Evolutionary conservation across 2,888 invertebrate species (phyloP).

Genomic region (Ischnus inquisitorius): DNA sequence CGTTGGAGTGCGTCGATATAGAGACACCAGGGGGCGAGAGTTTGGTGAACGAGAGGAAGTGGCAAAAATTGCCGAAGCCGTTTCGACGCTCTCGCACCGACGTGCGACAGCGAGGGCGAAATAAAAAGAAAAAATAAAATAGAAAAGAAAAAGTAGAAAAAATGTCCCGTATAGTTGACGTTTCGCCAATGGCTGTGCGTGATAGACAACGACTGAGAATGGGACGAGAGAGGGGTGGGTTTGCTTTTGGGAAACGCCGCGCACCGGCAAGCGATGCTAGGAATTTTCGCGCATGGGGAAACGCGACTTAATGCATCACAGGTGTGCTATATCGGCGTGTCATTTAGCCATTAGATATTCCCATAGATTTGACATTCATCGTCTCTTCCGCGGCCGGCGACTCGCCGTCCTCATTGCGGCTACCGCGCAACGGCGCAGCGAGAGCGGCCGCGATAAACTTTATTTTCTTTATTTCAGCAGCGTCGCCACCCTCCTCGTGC

Average conservation of each 20-base stretch:
- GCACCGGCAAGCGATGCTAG: not conserved
- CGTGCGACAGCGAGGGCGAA: slow-evolving; percentile 33
- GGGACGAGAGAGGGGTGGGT: slow-evolving; percentile 17
- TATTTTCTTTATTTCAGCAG: slow-evolving; percentile 76
- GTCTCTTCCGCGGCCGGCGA: slow-evolving; percentile 3
- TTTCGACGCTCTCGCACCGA: slow-evolving; percentile 72
- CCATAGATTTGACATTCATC: slow-evolving; percentile 58
- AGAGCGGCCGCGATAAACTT: slow-evolving; percentile 72
- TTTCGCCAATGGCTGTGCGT: slow-evolving; percentile 43
- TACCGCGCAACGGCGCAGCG: no score
- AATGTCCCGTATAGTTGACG: slow-evolving; percentile 34
- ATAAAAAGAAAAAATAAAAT: slow-evolving; percentile 35
- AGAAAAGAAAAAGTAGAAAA: slow-evolving; percentile 37
- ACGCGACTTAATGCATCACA: slow-evolving; percentile 4
- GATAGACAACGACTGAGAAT: slow-evolving; percentile 23
- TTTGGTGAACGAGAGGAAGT: slow-evolving; percentile 41
- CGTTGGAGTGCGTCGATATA: slow-evolving; percentile 26
- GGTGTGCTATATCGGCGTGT: slow-evolving; percentile 7
- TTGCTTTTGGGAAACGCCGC: slow-evolving; percentile 38
- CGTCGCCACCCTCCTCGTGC: slow-evolving; percentile 26
- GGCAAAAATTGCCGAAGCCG: slow-evolving; percentile 50
- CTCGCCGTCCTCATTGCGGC: not conserved
- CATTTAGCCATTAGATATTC: slow-evolving; percentile 64
- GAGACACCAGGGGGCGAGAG: slow-evolving; percentile 57
- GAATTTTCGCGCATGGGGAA: slow-evolving; percentile 2